Evolutionary conservation across 2,113 vertebrate genomes (phyloP), one percentile per base, ranked within the genome.

Genomic region (Gallinago jamesoni): DNA sequence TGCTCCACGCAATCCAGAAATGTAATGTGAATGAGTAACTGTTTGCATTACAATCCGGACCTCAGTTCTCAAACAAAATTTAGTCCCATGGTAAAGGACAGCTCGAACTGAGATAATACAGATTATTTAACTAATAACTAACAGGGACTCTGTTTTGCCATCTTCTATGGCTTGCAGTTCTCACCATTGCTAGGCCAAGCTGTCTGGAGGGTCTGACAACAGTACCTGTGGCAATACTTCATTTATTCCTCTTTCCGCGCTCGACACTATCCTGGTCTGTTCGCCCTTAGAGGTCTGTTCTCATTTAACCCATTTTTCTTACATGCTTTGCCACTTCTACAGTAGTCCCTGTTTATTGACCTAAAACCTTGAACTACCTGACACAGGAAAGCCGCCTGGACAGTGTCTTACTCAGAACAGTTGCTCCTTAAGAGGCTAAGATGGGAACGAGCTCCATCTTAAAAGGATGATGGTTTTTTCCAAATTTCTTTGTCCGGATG

Each of bases 391-490:
- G 21, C 55, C 81, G 78, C 23, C 31, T 47, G 20, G 50, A 72
- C 45, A 53, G 41, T 80, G 33, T 37, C 15, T 21, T 68, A 6
- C 43, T 84, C 5, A 0, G 16, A 67, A 66, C 6, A 21, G 48
- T 52, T 74, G 48, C 13, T 69, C 35, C 53, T 7, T 8, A 37
- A 53, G 41, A 43, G 21, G 31, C 19, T 31, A 28, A 41, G 64
- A 59, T 27, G 45, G 66, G 56, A 85, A 80, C 8, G 57, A 87
- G 45, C 55, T 66, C 47, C 60, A 47, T 16, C 52, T 68, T 17
- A 10, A 33, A 80, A 62, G 30, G 64, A 57, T 0, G 0, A 28
- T 10, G 19, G 2, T 1, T 48, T 77, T 56, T 33, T 57, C 37
- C 12, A 8, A n/a, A 50, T 75, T 43, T 67, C 60, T 70, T 55